Percentiles rank a stretch among this genome's conserved stretches.
Conservation (phyloP, 1,140 invertebrate genomes). For the Nixonia krombeini region DNA sequence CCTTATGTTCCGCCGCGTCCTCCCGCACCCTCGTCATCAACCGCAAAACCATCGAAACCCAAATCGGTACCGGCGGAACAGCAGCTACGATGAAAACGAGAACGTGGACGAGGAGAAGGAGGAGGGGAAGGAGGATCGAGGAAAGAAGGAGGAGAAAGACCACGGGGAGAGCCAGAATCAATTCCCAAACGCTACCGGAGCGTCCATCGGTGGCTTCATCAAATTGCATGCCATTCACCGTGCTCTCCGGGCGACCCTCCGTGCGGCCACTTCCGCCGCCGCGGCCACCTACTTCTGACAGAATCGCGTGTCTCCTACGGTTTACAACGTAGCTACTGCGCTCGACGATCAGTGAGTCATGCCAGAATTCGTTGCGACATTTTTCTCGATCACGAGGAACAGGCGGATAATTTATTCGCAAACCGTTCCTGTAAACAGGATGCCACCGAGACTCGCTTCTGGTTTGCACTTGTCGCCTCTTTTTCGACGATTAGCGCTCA, state of each 20-base stretch:
- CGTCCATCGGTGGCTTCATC: constrained; percentile 46
- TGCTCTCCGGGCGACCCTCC: constrained; percentile 52
- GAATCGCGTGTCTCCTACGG: constrained; percentile 36
- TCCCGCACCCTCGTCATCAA: constrained; percentile 57
- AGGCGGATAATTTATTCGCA: not conserved
- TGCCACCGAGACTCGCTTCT: too few species aligned
- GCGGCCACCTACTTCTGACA: constrained; percentile 54
- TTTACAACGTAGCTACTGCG: constrained; percentile 21
- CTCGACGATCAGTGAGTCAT: constrained; percentile 42
- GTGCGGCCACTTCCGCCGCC: constrained; percentile 43
- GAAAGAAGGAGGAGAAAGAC: constrained; percentile 20
- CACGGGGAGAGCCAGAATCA: constrained; percentile 20
- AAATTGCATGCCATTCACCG: constrained; percentile 55
- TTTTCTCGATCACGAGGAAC: not conserved
- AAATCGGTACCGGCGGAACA: constrained; percentile 27
- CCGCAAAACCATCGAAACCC: constrained; percentile 33
- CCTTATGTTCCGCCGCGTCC: constrained; percentile 58
- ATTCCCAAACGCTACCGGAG: constrained; percentile 21
- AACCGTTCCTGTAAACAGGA: too few species aligned
- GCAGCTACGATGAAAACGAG: constrained; percentile 29
- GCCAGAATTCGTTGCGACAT: not conserved
- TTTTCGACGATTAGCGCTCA: too few species aligned
- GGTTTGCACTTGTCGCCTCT: too few species aligned
- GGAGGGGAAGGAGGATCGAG: constrained; percentile 23
- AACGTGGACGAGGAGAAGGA: constrained; percentile 22